Percentiles rank a stretch among this genome's conserved stretches.
These are phyloP conservation scores for Steinernema carpocapsae DNA, from an alignment of 2,888 invertebrate genomes.

Conservation along the genomic window DNA sequence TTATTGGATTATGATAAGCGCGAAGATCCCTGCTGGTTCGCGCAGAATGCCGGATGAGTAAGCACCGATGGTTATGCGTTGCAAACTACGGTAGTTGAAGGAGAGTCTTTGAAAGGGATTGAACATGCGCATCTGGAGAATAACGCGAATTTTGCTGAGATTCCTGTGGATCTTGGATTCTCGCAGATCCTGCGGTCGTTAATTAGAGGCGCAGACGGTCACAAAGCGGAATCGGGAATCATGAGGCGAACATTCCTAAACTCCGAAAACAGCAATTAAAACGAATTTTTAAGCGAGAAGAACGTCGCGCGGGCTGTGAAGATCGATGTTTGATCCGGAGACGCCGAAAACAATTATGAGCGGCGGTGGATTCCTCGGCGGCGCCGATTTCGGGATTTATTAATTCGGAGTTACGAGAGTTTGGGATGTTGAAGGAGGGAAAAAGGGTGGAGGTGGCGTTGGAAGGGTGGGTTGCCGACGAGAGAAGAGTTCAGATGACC, in stretches of 20 bases:
- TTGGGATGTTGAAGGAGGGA: background rate
- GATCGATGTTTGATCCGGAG: constrained; percentile 22
- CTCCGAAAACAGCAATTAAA: constrained; percentile 4
- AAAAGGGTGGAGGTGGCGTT: background rate
- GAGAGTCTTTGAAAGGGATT: background rate
- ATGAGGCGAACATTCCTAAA: background rate
- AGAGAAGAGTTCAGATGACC: no score
- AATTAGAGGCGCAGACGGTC: no score
- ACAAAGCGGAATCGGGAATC: background rate
- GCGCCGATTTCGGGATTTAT: background rate
- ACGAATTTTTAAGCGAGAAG: background rate
- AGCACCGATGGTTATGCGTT: background rate
- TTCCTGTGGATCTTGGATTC: no score
- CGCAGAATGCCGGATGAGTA: background rate
- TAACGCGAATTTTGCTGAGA: no score
- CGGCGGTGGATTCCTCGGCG: background rate
- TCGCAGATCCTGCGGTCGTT: no score
- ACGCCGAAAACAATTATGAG: constrained; percentile 2
- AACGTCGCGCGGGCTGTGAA: background rate
- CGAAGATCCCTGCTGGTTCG: background rate
- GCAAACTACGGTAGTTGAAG: constrained; percentile 3
- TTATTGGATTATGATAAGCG: constrained; percentile 4
- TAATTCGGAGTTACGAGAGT: background rate
- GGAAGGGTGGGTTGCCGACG: no score
- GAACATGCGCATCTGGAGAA: no score